Conservation (phyloP, 2,888 invertebrate species). For the Lithophane leautieri region DNA sequence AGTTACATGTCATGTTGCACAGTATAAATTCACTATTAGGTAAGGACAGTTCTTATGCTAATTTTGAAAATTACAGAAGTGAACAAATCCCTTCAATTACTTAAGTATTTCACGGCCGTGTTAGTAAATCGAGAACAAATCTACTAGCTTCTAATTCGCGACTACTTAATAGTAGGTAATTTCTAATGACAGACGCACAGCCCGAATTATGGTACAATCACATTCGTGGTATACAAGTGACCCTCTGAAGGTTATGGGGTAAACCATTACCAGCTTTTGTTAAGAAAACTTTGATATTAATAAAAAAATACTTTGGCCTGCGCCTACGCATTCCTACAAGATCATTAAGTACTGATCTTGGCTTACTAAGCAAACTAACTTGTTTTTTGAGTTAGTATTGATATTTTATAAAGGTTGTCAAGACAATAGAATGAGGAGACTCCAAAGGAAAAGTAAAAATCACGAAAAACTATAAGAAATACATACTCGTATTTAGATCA, state of each 20-base stretch:
- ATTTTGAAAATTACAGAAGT: slow-evolving; percentile 34
- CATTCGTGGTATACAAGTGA: slow-evolving; percentile 56
- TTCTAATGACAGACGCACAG: slow-evolving; percentile 74
- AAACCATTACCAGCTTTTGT: slow-evolving; percentile 19
- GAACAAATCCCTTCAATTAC: slow-evolving; percentile 29
- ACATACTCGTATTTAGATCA: neutral
- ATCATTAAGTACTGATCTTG: slow-evolving; percentile 1
- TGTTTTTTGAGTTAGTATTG: neutral
- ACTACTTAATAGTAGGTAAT: slow-evolving; percentile 63
- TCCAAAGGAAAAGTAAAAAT: neutral
- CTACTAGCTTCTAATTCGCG: slow-evolving; percentile 51
- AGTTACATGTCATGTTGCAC: slow-evolving; percentile 39
- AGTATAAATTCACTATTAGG: slow-evolving; percentile 11
- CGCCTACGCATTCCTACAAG: slow-evolving; percentile 17
- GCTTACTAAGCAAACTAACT: neutral
- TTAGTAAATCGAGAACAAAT: slow-evolving; percentile 47
- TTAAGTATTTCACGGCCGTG: slow-evolving; percentile 67
- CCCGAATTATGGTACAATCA: slow-evolving; percentile 76
- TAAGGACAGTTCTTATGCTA: slow-evolving; percentile 40
- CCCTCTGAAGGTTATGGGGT: slow-evolving; percentile 26
- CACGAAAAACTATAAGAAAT: neutral
- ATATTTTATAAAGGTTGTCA: neutral
- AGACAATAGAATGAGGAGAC: neutral
- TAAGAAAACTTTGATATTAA: neutral
- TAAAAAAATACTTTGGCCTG: slow-evolving; percentile 16